Percentiles rank a stretch among this genome's conserved stretches.
phyloP scores from a whole-genome alignment of 2,888 invertebrate species.

The Nomada hirtipes region DNA sequence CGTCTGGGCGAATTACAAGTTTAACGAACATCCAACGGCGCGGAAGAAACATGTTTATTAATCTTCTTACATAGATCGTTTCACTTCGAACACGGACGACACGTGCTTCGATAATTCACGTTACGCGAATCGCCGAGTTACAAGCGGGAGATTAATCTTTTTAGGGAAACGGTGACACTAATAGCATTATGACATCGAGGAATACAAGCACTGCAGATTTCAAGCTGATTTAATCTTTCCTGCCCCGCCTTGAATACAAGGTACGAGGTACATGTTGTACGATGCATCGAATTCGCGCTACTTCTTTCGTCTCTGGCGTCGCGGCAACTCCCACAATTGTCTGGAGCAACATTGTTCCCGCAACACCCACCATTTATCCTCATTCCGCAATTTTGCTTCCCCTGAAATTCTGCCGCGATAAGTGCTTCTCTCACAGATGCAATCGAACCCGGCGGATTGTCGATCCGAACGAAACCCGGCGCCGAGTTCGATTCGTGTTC shows the following conservation, averaged over 20 bases:
- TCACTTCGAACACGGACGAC: no score
- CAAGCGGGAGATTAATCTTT: neutral
- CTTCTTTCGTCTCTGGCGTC: neutral
- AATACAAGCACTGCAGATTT: constrained; percentile 4
- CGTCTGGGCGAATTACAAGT: no score
- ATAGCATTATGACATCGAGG: constrained; percentile 1
- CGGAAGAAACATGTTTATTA: no score
- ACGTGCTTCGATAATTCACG: no score
- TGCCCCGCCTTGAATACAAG: neutral
- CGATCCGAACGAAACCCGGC: constrained; percentile 7
- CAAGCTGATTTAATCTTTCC: constrained; percentile 8
- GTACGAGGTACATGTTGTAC: no score
- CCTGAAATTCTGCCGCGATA: neutral
- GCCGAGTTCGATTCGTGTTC: constrained; percentile 51
- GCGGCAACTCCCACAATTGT: constrained; percentile 24
- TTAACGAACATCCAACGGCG: no score
- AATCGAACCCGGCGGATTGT: neutral
- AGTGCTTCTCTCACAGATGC: neutral
- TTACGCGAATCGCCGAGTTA: no score
- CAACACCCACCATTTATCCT: constrained; percentile 12
- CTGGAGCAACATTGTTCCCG: neutral
- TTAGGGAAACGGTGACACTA: neutral
- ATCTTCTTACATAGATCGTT: no score
- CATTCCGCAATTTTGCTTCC: neutral
- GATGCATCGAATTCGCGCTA: constrained; percentile 16